Conservation (phyloP, 2,113 vertebrate genomes). For the Syngnathus typhle region DNA sequence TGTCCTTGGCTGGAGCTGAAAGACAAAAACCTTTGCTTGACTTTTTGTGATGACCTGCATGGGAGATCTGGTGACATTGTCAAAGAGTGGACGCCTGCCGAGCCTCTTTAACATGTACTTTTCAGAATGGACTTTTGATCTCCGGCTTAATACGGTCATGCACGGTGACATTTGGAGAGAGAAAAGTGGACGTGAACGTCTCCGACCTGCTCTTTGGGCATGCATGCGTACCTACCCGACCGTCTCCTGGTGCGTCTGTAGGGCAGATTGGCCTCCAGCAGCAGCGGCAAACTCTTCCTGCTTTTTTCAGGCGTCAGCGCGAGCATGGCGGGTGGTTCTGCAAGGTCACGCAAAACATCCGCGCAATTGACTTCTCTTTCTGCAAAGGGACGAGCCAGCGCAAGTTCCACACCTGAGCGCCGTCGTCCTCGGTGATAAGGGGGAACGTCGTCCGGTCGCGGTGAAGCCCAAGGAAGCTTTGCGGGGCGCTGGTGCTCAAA, state of each 20-base stretch:
- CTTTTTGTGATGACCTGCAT: too few relatives aligned
- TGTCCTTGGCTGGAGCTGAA: constrained; percentile 74
- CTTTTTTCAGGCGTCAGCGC: constrained; percentile 72
- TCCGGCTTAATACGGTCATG: too few relatives aligned
- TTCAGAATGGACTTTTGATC: too few relatives aligned
- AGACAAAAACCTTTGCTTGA: background rate
- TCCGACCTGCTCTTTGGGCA: too few relatives aligned
- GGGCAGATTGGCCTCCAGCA: constrained; percentile 63
- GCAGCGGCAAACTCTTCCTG: constrained; percentile 65
- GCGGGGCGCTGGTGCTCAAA: constrained; percentile 65
- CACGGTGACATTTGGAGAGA: too few relatives aligned
- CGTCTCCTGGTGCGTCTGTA: constrained; percentile 69
- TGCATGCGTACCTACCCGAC: constrained; percentile 1
- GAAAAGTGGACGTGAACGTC: too few relatives aligned
- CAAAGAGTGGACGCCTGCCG: too few relatives aligned
- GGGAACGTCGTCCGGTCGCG: constrained; percentile 66
- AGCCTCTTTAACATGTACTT: too few relatives aligned
- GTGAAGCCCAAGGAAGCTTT: constrained; percentile 60
- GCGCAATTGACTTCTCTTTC: too few relatives aligned
- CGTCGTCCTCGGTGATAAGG: constrained; percentile 71
- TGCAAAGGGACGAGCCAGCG: too few relatives aligned
- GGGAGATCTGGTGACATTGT: background rate
- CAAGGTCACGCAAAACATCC: background rate
- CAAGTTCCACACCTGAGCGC: constrained; percentile 71
- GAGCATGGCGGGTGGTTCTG: constrained; percentile 74